Conservation (phyloP, 2,888 invertebrate genomes). For the Furcula furcula region DNA sequence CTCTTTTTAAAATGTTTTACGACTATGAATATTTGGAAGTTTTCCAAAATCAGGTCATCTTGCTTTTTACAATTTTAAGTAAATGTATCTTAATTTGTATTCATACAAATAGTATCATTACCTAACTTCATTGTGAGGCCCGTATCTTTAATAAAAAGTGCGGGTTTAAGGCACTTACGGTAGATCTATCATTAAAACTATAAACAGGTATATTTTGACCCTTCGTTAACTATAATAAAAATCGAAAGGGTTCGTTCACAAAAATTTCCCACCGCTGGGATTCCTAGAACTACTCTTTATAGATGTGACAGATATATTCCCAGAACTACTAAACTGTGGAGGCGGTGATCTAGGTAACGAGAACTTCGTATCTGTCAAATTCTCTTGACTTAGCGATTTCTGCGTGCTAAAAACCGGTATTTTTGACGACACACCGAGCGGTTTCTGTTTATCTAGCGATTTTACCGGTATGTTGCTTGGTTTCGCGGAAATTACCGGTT, state of each 20-base stretch:
- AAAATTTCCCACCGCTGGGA: slow-evolving; percentile 75
- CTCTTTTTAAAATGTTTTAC: too few species aligned
- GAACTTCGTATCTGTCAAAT: slow-evolving; percentile 63
- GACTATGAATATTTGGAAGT: too few species aligned
- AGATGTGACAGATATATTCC: slow-evolving; percentile 82
- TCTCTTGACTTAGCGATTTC: slow-evolving; percentile 77
- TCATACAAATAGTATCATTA: slow-evolving; percentile 26
- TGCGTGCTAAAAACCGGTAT: slow-evolving; percentile 74
- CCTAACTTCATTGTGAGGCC: slow-evolving; percentile 5
- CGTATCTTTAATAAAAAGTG: background rate
- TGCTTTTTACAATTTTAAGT: too few species aligned
- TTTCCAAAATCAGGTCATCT: too few species aligned
- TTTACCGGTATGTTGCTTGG: slow-evolving; percentile 77
- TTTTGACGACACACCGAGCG: slow-evolving; percentile 68
- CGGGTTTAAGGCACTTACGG: too few species aligned
- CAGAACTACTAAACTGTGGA: slow-evolving; percentile 62
- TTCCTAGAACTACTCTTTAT: slow-evolving; percentile 79
- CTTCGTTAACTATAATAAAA: too few species aligned
- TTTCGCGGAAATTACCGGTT: slow-evolving; percentile 66
- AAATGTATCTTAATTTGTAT: slow-evolving; percentile 25
- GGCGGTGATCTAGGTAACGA: slow-evolving; percentile 69
- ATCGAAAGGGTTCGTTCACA: slow-evolving; percentile 26
- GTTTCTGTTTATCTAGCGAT: slow-evolving; percentile 53
- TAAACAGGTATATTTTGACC: background rate
- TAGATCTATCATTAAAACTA: too few species aligned